These are phyloP conservation scores for Eilema depressum DNA, from an alignment of 2,888 invertebrate species.

Conservation along the genomic window DNA sequence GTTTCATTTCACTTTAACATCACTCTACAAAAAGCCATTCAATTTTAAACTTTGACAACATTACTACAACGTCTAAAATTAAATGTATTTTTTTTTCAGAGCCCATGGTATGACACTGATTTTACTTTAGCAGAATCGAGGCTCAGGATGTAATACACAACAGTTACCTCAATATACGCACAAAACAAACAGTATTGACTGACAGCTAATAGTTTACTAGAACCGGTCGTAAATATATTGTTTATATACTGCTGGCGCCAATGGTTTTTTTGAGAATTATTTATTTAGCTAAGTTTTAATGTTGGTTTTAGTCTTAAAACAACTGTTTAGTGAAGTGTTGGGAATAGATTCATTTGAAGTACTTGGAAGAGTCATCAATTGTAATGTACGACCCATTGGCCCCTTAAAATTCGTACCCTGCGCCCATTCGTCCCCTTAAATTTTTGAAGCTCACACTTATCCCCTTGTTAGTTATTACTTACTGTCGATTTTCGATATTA, in stretches of 20 bases:
- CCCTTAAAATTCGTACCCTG: too few relatives aligned
- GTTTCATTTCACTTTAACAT: too few relatives aligned
- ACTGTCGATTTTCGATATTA: too few relatives aligned
- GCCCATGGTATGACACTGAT: too few relatives aligned
- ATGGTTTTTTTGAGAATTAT: slow-evolving; percentile 2
- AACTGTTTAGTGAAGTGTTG: background rate
- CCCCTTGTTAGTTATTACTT: too few relatives aligned
- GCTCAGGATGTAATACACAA: background rate
- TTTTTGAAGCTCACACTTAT: too few relatives aligned
- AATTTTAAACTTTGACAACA: too few relatives aligned
- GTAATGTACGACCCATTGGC: background rate
- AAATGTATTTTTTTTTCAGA: too few relatives aligned
- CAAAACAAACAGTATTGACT: slow-evolving; percentile 18
- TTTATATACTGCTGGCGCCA: slow-evolving; percentile 19
- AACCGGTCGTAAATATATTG: slow-evolving; percentile 29
- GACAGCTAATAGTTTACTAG: slow-evolving; percentile 31
- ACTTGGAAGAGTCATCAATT: background rate
- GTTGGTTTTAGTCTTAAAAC: background rate
- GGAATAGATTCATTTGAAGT: background rate
- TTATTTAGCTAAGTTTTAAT: slow-evolving; percentile 6
- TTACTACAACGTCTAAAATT: too few relatives aligned
- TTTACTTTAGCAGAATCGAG: too few relatives aligned
- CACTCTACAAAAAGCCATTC: too few relatives aligned
- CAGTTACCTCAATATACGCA: background rate
- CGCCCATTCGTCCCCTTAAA: too few relatives aligned